phyloP scores from a whole-genome alignment of 2,888 invertebrate genomes.

The Lagria hirta region DNA sequence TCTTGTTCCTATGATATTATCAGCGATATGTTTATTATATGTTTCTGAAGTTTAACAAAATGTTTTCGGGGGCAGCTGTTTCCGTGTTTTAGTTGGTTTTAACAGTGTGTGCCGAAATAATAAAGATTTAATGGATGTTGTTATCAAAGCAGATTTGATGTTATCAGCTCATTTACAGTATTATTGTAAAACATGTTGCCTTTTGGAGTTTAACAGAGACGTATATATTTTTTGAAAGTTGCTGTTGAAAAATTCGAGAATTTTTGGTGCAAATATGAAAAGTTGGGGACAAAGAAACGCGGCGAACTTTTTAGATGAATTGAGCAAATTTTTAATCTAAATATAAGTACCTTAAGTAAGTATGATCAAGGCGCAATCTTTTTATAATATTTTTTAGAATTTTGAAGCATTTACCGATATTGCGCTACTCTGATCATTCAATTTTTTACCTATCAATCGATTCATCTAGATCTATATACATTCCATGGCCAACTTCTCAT shows the following conservation, averaged over 20 bases:
- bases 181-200: slow-evolving; percentile 19
- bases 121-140: slow-evolving; percentile 21
- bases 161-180: slow-evolving; percentile 22
- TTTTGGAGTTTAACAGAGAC: slow-evolving; percentile 19
- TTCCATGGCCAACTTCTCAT: no score
- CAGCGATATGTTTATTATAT: slow-evolving; percentile 13
- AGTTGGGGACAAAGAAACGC: no score
- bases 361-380: no score
- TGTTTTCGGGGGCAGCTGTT: slow-evolving; percentile 6
- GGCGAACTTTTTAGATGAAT: no score
- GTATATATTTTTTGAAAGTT: slow-evolving; percentile 23
- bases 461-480: no score
- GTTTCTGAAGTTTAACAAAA: slow-evolving; percentile 16
- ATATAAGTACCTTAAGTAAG: no score
- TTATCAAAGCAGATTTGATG: slow-evolving; percentile 14
- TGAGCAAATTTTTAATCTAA: no score
- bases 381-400: no score
- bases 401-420: no score
- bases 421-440: no score
- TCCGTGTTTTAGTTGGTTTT: no score
- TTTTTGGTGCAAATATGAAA: slow-evolving; percentile 8
- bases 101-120: slow-evolving; percentile 10
- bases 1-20: slow-evolving; percentile 25
- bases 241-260: slow-evolving; percentile 11
- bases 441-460: no score